Base-by-base conservation (phyloP, 2,888 invertebrate genomes). In the Tetropium fuscum region DNA sequence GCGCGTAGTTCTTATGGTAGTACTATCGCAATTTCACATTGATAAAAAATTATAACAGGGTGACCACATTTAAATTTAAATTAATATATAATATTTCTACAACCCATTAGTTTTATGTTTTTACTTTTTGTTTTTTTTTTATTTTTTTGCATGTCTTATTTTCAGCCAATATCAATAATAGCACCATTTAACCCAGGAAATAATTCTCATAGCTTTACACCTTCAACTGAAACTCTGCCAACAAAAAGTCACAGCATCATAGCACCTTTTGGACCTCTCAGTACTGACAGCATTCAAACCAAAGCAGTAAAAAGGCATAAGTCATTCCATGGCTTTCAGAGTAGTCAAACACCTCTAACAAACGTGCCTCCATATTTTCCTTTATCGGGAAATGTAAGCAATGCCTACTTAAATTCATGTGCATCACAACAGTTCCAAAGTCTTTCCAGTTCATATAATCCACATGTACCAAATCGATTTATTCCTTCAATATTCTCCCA, bases 151-250 rank as follows among this genome's bases (percentile, higher is more conserved):
- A 66, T 71, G 68, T 67, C 72, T 75, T 74, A 67, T 74, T 84
- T 83, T 77, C 84, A 85, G 85, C 84, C 84, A 75, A 83, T 85
- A 79, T 85, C 85, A 79, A 82, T 85, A 79, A 85, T 86, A 87
- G 88, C 89, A 84, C 82, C 82, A 60, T 81, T 81, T 67, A 74
- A 76, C 59, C 81, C 81, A 70, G 74, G 67, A 63, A 58, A 66
- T 60, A 67, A 58, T 43, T 49, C 64, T 58, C 66, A 66, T 40
- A 72, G 64, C 63, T 64, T 68, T 40, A 60, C 64, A 22, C 64
- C 68, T 30, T 70, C 74, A 41, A 68, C 66, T 13, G 71, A 67
- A 59, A 64, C 71, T 13, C 65, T 69, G 11, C 66, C 58, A 10
- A 61, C 58, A 49, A 55, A 49, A 4, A 38, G 53, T 47, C 15